Conservation (phyloP, 2,888 invertebrate genomes). For the Tipula unca region DNA sequence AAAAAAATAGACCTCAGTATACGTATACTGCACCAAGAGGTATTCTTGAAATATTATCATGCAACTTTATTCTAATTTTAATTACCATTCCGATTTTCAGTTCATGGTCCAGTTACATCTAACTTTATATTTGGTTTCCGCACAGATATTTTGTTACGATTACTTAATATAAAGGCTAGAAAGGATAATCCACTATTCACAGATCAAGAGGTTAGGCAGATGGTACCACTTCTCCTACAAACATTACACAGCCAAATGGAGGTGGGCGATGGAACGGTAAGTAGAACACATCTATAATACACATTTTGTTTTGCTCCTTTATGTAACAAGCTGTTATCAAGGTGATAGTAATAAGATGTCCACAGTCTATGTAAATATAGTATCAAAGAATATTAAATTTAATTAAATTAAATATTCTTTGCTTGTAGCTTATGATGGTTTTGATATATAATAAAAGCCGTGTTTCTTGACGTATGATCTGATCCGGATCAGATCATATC, state of each 20-base stretch:
- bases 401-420: too few relatives aligned
- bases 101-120: slow-evolving; percentile 36
- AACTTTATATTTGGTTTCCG: slow-evolving; percentile 42
- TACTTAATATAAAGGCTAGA: slow-evolving; percentile 44
- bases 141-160: slow-evolving; percentile 38
- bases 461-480: too few relatives aligned
- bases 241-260: slow-evolving; percentile 52
- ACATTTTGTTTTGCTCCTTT: too few relatives aligned
- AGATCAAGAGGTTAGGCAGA: slow-evolving; percentile 51
- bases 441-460: too few relatives aligned
- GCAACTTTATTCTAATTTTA: not conserved
- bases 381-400: too few relatives aligned
- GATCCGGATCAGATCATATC: too few relatives aligned
- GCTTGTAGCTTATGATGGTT: too few relatives aligned
- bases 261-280: slow-evolving; percentile 36
- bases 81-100: not conserved
- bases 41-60: not conserved
- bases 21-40: not conserved
- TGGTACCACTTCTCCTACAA: slow-evolving; percentile 49
- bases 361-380: too few relatives aligned
- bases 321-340: too few relatives aligned
- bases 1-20: slow-evolving; percentile 50
- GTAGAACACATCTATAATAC: not conserved
- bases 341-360: too few relatives aligned
- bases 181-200: slow-evolving; percentile 56